Evolutionary conservation across 30 jellyfish, hydroid and myxozoan species (phyloP), one percentile per base, ranked within the genome.

Genomic region (Catostylus mosaicus): DNA sequence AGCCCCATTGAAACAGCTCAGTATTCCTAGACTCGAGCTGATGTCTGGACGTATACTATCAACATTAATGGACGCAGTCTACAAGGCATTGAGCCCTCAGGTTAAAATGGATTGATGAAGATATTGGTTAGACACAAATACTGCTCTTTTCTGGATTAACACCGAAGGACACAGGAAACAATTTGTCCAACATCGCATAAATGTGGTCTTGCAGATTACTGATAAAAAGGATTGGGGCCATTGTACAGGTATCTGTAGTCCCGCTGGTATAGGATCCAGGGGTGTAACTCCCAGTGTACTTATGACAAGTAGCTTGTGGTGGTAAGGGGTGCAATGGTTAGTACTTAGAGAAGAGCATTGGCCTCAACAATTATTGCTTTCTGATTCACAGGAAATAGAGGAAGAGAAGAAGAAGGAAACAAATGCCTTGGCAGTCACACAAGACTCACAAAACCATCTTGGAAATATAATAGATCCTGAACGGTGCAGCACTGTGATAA

Each of bases 221-320:
- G 29, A 67, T 23, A 67, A 81, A 33, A 26, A 34, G 38, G 46
- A 68, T 38, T 81, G 91, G 91, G 78, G 62, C 34, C 88, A 81
- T 71, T 22, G 40, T 20, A 65, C 88, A 47, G 88, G 89, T 22
- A 60, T 30, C 35, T 30, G 48, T 38, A 78, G 61, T 32, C 89
- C 89, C 5, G 89, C 89, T 4, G 91, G 38, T 65, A 16, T 82
- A 31, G 87, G 78, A 23, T 82, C 92, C n/a, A 82, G 87, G 52
- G 92, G 87, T 14, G 87, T 69, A 19, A 2, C 87, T 3, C 56
- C 78, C 3, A 9, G 79, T 40, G 32, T 10, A 7, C 62, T 64
- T 16, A 48, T 3, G 19, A 65, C 27, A 31, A 80, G 84, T 46
- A 32, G n/a, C 16, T 26, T 80, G 64, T 80, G 91, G 87, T 67